These are phyloP conservation scores for Palythoa caribaeorum DNA, from an alignment of 92 coral and sea anemone genomes.

Conservation along the genomic window DNA sequence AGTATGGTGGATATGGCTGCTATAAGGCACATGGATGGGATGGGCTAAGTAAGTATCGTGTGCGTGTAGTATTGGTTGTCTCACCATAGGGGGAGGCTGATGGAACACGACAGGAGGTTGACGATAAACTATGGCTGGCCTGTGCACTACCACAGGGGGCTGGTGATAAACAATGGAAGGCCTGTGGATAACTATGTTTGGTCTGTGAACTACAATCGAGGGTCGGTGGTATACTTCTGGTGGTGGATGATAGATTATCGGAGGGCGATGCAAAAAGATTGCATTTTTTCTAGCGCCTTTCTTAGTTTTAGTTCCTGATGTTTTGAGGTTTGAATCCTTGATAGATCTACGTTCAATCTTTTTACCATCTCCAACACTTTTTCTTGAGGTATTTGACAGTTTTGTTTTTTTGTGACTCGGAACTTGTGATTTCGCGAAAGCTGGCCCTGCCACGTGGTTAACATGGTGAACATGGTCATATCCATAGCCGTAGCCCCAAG, in stretches of 20 bases:
- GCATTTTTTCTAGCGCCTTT: conserved; percentile 81
- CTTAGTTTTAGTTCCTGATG: conserved; percentile 41
- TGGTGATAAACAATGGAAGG: conserved; percentile 97
- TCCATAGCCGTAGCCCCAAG: conserved; percentile 70
- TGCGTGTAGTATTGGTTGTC: conserved; percentile 85
- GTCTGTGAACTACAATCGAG: conserved; percentile 88
- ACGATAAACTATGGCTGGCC: conserved; percentile 88
- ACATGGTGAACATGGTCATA: background rate
- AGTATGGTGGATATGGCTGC: conserved; percentile 73
- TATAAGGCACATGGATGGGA: conserved; percentile 73
- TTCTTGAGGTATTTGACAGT: background rate
- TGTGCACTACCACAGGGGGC: conserved; percentile 93
- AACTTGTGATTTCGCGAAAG: conserved; percentile 71
- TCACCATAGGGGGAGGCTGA: conserved; percentile 92
- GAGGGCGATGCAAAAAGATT: conserved; percentile 89
- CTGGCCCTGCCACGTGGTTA: conserved; percentile 18
- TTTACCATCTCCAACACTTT: conserved; percentile 29
- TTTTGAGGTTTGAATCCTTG: conserved; percentile 22
- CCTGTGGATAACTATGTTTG: conserved; percentile 96
- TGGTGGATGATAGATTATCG: conserved; percentile 94
- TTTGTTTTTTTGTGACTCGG: conserved; percentile 37
- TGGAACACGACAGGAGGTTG: conserved; percentile 94
- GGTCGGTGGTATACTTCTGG: conserved; percentile 96
- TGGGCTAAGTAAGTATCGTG: conserved; percentile 93
- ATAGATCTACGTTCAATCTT: conserved; percentile 47